Percentiles rank a stretch among this genome's conserved stretches.
Conservation (phyloP, 2,797 vertebrate genomes). For the Enteromius mattozi region DNA sequence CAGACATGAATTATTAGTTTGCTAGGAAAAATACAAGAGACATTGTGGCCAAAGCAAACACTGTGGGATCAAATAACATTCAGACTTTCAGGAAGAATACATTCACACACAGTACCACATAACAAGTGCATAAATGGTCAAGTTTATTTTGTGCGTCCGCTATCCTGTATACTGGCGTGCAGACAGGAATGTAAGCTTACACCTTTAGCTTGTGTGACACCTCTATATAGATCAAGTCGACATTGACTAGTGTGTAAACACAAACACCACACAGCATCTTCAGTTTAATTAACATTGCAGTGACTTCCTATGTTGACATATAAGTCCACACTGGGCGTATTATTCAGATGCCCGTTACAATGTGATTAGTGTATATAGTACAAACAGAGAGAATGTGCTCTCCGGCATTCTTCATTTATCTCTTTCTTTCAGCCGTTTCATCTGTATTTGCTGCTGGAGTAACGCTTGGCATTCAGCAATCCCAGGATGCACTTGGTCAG, state of each 20-base stretch:
- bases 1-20: constrained; percentile 12
- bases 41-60: constrained; percentile 33
- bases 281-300: constrained; percentile 55
- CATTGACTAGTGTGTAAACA: constrained; percentile 61
- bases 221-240: constrained; percentile 47
- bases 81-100: constrained; percentile 12
- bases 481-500: constrained; percentile 45
- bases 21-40: constrained; percentile 6
- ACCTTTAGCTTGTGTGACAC: constrained; percentile 52
- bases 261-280: constrained; percentile 63
- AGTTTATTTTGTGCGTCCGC: constrained; percentile 14
- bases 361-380: constrained; percentile 7
- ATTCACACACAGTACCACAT: constrained; percentile 48
- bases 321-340: constrained; percentile 34
- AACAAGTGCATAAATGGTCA: constrained; percentile 25
- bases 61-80: constrained; percentile 29
- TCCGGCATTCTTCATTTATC: not conserved
- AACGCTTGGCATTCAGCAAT: constrained; percentile 1
- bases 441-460: not conserved
- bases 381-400: not conserved
- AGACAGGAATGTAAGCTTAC: constrained; percentile 24
- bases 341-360: constrained; percentile 20
- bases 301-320: constrained; percentile 41
- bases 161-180: constrained; percentile 30
- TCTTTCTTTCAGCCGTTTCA: not conserved